Conservation (phyloP, 2,888 invertebrate genomes). For the Girardia tigrina region DNA sequence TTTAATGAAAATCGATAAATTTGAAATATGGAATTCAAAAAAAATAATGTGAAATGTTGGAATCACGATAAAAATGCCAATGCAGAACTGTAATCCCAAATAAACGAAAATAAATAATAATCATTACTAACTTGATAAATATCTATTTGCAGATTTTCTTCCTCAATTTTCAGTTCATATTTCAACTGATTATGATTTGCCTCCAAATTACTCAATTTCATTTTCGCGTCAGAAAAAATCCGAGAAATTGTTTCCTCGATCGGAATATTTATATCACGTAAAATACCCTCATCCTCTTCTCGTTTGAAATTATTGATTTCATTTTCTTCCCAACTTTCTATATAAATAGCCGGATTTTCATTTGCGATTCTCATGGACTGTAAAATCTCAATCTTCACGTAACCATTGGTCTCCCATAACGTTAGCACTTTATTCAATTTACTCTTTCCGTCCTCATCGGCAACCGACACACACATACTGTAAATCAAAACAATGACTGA, state of each 20-base stretch:
- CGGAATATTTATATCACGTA: not conserved
- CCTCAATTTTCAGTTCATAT: constrained; percentile 4
- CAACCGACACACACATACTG: constrained; percentile 74
- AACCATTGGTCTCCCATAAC: constrained; percentile 80
- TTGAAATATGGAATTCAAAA: no score
- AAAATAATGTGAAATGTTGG: no score
- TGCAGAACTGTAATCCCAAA: no score
- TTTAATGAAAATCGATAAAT: no score
- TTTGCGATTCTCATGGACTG: constrained; percentile 39
- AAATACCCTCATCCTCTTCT: not conserved
- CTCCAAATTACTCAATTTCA: constrained; percentile 10
- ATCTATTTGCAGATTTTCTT: not conserved
- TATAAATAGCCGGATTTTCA: not conserved
- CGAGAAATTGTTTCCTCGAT: not conserved
- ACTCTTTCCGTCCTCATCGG: constrained; percentile 70
- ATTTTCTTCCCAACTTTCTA: not conserved
- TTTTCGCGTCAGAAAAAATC: not conserved
- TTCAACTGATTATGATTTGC: constrained; percentile 8
- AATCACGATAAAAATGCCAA: no score
- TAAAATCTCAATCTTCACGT: constrained; percentile 55
- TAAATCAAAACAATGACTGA: constrained; percentile 92
- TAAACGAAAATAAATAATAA: no score
- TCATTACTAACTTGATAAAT: constrained; percentile 7
- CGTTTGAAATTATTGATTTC: not conserved
- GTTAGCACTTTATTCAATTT: constrained; percentile 58